phyloP scores from a whole-genome alignment of 2,113 vertebrate genomes.

The Falco punctatus region DNA sequence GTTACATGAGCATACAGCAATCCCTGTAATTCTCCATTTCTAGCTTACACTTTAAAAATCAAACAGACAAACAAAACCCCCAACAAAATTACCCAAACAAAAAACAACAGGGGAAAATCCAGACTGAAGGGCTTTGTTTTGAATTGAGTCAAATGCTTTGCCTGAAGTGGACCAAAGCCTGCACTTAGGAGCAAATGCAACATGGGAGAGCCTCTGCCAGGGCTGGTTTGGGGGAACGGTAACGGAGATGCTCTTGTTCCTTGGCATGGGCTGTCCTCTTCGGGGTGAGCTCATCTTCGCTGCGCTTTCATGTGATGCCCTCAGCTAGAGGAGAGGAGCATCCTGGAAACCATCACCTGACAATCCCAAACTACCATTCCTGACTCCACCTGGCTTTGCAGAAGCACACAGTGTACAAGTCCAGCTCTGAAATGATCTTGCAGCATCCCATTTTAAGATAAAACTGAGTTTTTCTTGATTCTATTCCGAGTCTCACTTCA shows the following conservation, averaged over 20 bases:
- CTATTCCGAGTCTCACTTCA: background rate
- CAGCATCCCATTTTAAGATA: background rate
- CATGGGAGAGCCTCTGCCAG: background rate
- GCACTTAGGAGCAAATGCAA: background rate
- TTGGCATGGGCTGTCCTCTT: background rate
- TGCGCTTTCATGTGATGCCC: rapidly evolving
- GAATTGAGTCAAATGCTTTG: background rate
- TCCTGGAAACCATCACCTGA: background rate
- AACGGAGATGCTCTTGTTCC: background rate
- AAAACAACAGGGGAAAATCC: background rate
- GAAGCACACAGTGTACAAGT: background rate
- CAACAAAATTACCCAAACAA: background rate
- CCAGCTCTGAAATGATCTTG: background rate
- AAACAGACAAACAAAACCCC: background rate
- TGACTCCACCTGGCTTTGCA: background rate
- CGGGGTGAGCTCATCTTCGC: background rate
- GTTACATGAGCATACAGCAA: background rate
- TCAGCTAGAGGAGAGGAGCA: background rate
- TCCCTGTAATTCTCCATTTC: background rate
- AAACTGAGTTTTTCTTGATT: background rate
- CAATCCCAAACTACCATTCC: background rate
- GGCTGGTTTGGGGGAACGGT: background rate
- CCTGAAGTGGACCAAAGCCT: background rate
- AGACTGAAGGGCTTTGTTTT: background rate
- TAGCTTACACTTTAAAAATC: background rate